These are phyloP conservation scores for Panzeria rudis DNA, from an alignment of 2,888 invertebrate genomes.

Conservation along the genomic window DNA sequence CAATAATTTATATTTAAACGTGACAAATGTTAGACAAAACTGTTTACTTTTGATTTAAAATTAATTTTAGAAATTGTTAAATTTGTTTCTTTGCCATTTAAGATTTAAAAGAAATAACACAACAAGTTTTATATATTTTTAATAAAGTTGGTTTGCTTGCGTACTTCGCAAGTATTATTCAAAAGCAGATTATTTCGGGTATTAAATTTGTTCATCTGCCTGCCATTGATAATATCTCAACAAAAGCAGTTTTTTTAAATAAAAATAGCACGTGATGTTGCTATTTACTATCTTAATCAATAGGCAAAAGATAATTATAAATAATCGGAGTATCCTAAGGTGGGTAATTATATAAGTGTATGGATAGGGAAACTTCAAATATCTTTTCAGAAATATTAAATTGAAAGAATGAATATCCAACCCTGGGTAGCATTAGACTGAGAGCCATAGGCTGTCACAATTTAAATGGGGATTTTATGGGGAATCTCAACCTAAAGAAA, in stretches of 20 bases:
- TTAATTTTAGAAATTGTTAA: constrained; percentile 5
- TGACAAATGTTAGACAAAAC: constrained; percentile 28
- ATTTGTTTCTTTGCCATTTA: constrained; percentile 7
- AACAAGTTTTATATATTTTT: constrained; percentile 35
- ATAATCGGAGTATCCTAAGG: background rate
- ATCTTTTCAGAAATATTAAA: background rate
- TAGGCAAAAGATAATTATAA: background rate
- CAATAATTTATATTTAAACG: constrained; percentile 24
- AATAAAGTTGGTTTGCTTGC: background rate
- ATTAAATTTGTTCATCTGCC: constrained; percentile 14
- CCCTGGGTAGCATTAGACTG: too few relatives aligned
- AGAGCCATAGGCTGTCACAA: too few relatives aligned
- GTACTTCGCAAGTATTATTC: too few relatives aligned
- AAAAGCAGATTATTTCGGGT: constrained; percentile 16
- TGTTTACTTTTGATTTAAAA: constrained; percentile 39
- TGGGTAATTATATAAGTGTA: background rate
- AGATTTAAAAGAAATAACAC: too few relatives aligned
- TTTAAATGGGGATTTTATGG: too few relatives aligned
- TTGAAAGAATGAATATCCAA: background rate
- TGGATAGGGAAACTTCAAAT: background rate
- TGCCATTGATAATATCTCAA: constrained; percentile 38
- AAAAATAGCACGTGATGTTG: background rate
- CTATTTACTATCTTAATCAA: background rate
- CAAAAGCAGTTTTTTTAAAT: constrained; percentile 6
- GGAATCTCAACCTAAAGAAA: too few relatives aligned